Evolutionary conservation across 2,113 vertebrate species (phyloP), one percentile per base, ranked within the genome.

Genomic region (Struthio camelus): DNA sequence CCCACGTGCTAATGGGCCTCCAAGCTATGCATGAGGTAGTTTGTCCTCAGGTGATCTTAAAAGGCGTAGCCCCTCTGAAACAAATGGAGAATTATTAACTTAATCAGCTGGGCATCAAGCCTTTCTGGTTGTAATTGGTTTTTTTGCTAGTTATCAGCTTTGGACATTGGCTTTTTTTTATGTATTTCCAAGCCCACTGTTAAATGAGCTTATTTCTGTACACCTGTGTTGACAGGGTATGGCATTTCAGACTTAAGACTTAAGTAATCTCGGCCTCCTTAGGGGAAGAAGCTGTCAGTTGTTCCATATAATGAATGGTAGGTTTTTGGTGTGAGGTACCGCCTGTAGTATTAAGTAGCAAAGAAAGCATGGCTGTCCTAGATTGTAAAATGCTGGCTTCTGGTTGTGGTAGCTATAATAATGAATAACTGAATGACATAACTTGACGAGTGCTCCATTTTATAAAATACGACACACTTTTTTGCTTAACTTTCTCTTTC

Each of bases 231-330:
- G 94, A 96, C 85, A 94, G 80, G 38, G 22, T 77, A 65, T 86
- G 71, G 79, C 72, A 75, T 95, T 93, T 90, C 48, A 93, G 50
- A 69, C 40, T 92, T 65, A n/a, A 83, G 65, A 85, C 85, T 88
- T 77, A 38, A 91, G 76, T 78, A 93, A 82, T 93, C 66, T 50
- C 72, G 84, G 80, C 73, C 86, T 96, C 94, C 94, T 96, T 62
- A 85, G 92, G 90, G 90, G 78, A 87, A 82, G 89, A 90, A 94
- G 76, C 87, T 97, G 96, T 96, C 96, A 85, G 70, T 67, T 87
- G 75, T 78, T 94, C 73, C 58, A 56, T 67, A 19, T 91, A 97
- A 96, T 86, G 96, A 96, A 85, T 46, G 36, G 85, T 66, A 81
- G 24, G 50, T 96, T 89, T 89, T 72, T 73, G 71, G 83, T 56